These are phyloP conservation scores for Caenorhabditis drosophilae DNA, from an alignment of 2,888 invertebrate species.

Conservation along the genomic window DNA sequence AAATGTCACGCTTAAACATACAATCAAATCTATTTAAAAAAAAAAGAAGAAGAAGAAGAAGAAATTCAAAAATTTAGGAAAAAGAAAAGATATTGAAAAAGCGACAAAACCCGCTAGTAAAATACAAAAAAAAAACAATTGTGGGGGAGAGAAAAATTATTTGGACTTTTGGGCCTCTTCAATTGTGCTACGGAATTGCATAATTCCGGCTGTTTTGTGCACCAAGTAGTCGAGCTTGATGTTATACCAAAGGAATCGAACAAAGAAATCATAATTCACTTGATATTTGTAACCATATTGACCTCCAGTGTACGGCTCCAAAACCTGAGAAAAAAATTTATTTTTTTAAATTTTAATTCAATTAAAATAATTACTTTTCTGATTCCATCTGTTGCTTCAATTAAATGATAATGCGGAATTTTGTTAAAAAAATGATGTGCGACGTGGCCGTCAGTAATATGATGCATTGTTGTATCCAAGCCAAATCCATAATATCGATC, in stretches of 20 bases:
- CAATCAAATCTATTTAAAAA: not conserved
- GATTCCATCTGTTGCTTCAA: slow-evolving; percentile 62
- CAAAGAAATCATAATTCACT: slow-evolving; percentile 54
- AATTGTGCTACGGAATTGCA: slow-evolving; percentile 45
- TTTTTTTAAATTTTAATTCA: not conserved
- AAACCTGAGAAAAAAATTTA: slow-evolving; percentile 30
- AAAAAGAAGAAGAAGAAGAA: slow-evolving; percentile 1
- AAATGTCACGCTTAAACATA: too few relatives aligned
- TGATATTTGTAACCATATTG: slow-evolving; percentile 54
- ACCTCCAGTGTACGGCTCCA: slow-evolving; percentile 47
- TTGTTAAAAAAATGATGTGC: slow-evolving; percentile 65
- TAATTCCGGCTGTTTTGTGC: slow-evolving; percentile 58
- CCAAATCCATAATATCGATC: slow-evolving; percentile 51
- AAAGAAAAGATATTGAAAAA: too few relatives aligned
- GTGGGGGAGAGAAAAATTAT: slow-evolving; percentile 9
- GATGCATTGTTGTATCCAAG: slow-evolving; percentile 44
- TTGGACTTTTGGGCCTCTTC: slow-evolving; percentile 11
- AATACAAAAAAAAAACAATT: too few relatives aligned
- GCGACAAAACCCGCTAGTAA: too few relatives aligned
- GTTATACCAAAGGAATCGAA: slow-evolving; percentile 58
- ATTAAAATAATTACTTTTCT: slow-evolving; percentile 29
- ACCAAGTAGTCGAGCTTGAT: slow-evolving; percentile 60
- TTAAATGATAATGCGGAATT: slow-evolving; percentile 63
- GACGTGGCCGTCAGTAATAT: slow-evolving; percentile 59
- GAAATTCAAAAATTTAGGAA: too few relatives aligned